A percentile compares a stretch with the other conserved stretches of the same genome.
phyloP scores from a whole-genome alignment of 2,113 vertebrate species.

The Tor tambroides region DNA sequence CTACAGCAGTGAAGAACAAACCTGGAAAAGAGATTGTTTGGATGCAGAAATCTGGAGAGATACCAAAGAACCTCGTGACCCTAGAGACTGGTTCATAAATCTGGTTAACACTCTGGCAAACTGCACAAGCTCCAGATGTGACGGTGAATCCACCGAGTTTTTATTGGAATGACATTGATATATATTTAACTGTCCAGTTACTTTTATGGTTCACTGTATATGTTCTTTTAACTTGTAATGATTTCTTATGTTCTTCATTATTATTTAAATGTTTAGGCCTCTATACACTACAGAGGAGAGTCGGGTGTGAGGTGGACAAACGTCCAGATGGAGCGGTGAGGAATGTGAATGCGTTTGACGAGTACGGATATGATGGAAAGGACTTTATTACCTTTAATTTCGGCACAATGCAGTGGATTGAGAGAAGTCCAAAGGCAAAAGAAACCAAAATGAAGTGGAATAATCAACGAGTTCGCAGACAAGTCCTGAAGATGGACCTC shows the following conservation, averaged over 20 bases:
- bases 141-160: background rate
- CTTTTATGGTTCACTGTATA: too few relatives aligned
- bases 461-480: background rate
- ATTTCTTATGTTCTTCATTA: background rate
- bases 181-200: too few relatives aligned
- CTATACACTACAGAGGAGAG: background rate
- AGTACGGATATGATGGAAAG: background rate
- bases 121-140: background rate
- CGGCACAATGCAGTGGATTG: background rate
- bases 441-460: background rate
- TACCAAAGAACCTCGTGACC: background rate
- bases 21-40: background rate
- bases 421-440: background rate
- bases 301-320: background rate
- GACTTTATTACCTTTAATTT: background rate
- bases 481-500: background rate
- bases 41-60: background rate
- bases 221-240: too few relatives aligned
- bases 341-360: background rate
- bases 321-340: too few relatives aligned
- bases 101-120: background rate
- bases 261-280: background rate
- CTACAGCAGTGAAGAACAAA: background rate
- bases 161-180: too few relatives aligned
- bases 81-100: background rate